Percentiles rank a stretch among this genome's conserved stretches.
These are phyloP conservation scores for Julus scanicus DNA, from an alignment of 2,888 invertebrate genomes.

Conservation along the genomic window DNA sequence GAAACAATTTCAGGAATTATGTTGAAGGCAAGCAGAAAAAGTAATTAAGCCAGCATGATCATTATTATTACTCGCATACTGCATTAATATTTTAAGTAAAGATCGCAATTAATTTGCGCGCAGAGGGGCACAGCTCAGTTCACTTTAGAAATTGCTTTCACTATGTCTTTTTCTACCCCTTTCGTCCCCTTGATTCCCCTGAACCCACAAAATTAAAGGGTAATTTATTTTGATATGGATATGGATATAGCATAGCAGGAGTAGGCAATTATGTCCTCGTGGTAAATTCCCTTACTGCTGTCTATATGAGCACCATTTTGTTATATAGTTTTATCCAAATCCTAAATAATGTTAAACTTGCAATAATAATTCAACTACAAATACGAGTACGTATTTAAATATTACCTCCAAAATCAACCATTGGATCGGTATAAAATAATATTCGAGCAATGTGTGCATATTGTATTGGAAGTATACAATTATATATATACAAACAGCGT, in stretches of 20 bases:
- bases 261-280: not conserved
- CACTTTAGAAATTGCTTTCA: constrained; percentile 25
- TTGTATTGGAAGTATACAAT: no score
- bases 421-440: no score
- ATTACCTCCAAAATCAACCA: no score
- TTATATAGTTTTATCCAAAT: no score
- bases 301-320: no score
- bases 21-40: constrained; percentile 18
- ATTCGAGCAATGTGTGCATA: no score
- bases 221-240: constrained; percentile 10
- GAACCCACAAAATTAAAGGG: not conserved
- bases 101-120: constrained; percentile 1
- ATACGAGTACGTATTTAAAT: no score
- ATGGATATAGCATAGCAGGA: not conserved
- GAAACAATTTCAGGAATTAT: constrained; percentile 31
- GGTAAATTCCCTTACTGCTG: no score
- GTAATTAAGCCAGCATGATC: constrained; percentile 33
- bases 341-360: no score
- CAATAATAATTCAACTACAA: no score
- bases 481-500: no score
- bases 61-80: constrained; percentile 8
- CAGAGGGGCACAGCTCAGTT: not conserved
- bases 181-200: not conserved
- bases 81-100: constrained; percentile 33
- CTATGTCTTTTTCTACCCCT: not conserved